Conservation (phyloP, 2,888 invertebrate species). For the Amiota communis region DNA sequence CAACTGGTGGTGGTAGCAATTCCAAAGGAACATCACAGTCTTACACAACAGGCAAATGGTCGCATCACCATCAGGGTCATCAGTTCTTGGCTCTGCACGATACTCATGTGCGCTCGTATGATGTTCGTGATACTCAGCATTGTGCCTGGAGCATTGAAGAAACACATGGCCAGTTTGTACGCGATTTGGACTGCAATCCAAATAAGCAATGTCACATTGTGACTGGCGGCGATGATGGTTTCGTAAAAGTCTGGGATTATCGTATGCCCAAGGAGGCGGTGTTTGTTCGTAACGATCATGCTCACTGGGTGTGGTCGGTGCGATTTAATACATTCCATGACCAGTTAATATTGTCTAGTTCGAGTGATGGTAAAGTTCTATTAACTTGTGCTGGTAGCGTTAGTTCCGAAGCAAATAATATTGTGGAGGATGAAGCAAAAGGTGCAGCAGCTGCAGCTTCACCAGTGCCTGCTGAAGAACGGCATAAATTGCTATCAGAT, state of each 20-base stretch:
- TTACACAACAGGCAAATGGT: constrained; percentile 92
- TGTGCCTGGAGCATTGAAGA: constrained; percentile 87
- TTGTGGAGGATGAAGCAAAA: constrained; percentile 39
- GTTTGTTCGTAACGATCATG: constrained; percentile 86
- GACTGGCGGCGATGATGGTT: constrained; percentile 96
- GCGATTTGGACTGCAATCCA: constrained; percentile 97
- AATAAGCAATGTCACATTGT: constrained; percentile 96
- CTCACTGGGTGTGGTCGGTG: constrained; percentile 96
- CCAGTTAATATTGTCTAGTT: constrained; percentile 92
- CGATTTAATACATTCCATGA: constrained; percentile 98
- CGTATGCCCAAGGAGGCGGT: constrained; percentile 86
- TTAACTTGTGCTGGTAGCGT: constrained; percentile 90
- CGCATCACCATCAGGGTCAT: constrained; percentile 85
- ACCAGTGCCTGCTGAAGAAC: constrained; percentile 43
- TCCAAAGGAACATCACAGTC: constrained; percentile 82
- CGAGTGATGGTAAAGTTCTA: constrained; percentile 94
- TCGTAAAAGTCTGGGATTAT: constrained; percentile 96
- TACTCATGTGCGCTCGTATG: constrained; percentile 89
- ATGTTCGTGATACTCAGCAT: constrained; percentile 84
- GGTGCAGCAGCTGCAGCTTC: constrained; percentile 20
- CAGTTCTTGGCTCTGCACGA: constrained; percentile 90
- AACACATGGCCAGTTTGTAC: constrained; percentile 89
- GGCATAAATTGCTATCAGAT: constrained; percentile 77
- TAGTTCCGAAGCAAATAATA: constrained; percentile 79
- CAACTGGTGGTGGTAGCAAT: constrained; percentile 70